Base-by-base conservation (phyloP, 2,797 vertebrate species). In the Mus minutoides region DNA sequence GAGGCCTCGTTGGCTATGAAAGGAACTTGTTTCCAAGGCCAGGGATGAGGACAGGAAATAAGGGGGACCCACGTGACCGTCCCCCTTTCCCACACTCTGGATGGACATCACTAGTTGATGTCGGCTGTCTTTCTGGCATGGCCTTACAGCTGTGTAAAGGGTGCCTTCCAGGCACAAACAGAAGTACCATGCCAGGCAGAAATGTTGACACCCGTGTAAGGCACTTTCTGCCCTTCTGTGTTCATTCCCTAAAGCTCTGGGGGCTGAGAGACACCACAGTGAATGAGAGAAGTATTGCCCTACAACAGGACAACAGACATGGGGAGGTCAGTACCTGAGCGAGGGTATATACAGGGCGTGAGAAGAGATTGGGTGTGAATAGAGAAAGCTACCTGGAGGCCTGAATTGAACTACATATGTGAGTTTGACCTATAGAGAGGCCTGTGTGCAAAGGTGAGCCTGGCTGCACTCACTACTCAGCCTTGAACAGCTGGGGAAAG, bases 51-150 rank as follows among this genome's bases (percentile, higher is more conserved):
- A 77, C 22, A n/a, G 76, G 75, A 77, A 83, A 64, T 37, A 56
- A 4, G 85, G 16, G 87, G 88, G 58, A 16, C 52, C 58, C 12
- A 4, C n/a, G 22, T 13, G 69, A 58, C 79, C n/a, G 2, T 17
- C 34, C 37, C 64, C 52, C 37, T 71, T 75, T 56, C 62, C 43
- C 60, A 78, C 4, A 16, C 88, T 71, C 75, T 90, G 54, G 84
- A 78, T 8, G 90, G 91, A 91, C 84, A 96, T 91, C 92, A 75
- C 34, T 96, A 88, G 85, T 88, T 75, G 92, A 96, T 96, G 88
- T 62, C 54, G 60, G 96, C 31, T 43, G 79, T 94, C 86, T 92
- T 95, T 92, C 75, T 58, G 67, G 58, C 79, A 62, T 92, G 95
- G 95, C 91, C 91, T 94, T 54, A 19, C 49, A 85, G 87, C 87